These are phyloP conservation scores for Mustelus asterias DNA, from an alignment of 2,113 vertebrate genomes.

Conservation along the genomic window DNA sequence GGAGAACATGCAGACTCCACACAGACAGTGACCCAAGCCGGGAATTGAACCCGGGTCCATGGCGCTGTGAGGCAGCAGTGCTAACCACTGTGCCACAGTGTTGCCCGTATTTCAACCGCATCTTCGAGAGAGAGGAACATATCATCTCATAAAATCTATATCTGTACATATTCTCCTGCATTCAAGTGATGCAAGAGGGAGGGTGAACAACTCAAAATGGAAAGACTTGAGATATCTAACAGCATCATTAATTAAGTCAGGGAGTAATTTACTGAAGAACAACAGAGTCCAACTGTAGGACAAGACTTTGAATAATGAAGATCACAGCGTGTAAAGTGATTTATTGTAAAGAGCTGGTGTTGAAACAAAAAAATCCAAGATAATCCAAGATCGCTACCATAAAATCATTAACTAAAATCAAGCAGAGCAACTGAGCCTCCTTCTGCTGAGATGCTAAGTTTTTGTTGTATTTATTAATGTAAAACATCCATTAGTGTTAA, in stretches of 20 bases:
- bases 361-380: background rate
- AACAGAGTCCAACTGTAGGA: background rate
- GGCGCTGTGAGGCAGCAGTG: no score
- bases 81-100: no score
- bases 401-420: slow-evolving; percentile 18
- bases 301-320: background rate
- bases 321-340: background rate
- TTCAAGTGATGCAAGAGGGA: background rate
- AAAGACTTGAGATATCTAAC: background rate
- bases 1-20: no score
- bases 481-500: background rate
- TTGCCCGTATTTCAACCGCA: background rate
- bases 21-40: no score
- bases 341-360: background rate
- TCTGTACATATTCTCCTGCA: background rate
- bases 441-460: background rate
- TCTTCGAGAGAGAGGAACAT: background rate
- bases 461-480: slow-evolving; percentile 17
- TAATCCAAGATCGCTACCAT: background rate
- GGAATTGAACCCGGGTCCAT: no score
- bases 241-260: background rate
- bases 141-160: background rate
- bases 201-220: background rate
- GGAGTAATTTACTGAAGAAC: background rate
- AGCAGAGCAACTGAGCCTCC: background rate